phyloP scores from a whole-genome alignment of 2,797 vertebrate genomes.

The Megalops cyprinoides region DNA sequence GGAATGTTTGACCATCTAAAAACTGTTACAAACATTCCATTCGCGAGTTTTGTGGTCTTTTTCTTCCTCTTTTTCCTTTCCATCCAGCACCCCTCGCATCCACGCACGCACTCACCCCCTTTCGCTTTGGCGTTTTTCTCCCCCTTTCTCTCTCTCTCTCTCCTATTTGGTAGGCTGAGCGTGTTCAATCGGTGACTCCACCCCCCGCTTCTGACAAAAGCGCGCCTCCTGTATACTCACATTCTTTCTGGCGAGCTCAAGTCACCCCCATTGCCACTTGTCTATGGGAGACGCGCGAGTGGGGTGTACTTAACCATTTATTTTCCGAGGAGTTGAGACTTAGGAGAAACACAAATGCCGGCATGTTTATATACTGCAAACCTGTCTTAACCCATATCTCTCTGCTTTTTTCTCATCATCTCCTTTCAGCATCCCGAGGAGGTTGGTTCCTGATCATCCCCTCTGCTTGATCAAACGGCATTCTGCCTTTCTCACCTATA shows the following conservation, averaged over 20 bases:
- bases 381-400: not conserved
- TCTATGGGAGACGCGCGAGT: conserved; percentile 16
- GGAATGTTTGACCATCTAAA: conserved; percentile 22
- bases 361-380: not conserved
- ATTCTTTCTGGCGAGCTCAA: conserved; percentile 59
- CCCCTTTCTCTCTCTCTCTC: conserved; percentile 44
- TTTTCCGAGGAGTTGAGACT: conserved; percentile 21
- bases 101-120: conserved; percentile 34
- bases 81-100: conserved; percentile 20
- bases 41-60: not conserved
- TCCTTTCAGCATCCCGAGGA: conserved; percentile 17
- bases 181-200: conserved; percentile 70
- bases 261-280: conserved; percentile 42
- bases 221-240: conserved; percentile 48
- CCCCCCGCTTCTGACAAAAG: conserved; percentile 67
- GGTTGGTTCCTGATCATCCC: conserved; percentile 20
- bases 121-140: conserved; percentile 44
- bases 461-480: not conserved
- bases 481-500: not conserved
- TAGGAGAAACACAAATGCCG: not conserved
- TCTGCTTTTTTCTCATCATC: not conserved
- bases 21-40: conserved; percentile 21
- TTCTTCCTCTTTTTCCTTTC: conserved; percentile 15
- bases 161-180: conserved; percentile 72
- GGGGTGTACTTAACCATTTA: conserved; percentile 20